These are phyloP conservation scores for Probosciger aterrimus DNA, from an alignment of 2,113 vertebrate species.

Conservation along the genomic window DNA sequence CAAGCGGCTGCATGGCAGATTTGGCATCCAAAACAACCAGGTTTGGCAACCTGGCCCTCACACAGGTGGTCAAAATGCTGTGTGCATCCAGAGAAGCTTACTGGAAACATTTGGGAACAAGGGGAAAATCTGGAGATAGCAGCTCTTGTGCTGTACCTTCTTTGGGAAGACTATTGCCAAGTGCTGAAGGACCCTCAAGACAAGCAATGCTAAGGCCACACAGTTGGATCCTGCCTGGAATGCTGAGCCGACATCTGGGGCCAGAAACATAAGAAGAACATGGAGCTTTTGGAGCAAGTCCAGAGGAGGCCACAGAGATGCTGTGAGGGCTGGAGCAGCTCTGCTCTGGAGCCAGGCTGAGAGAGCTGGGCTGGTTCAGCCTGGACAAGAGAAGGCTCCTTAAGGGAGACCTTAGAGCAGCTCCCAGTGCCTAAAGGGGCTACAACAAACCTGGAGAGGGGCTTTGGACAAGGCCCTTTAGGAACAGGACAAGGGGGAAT, in stretches of 20 bases:
- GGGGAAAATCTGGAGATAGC: background rate
- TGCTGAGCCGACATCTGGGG: background rate
- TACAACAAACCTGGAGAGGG: too few relatives aligned
- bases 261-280: background rate
- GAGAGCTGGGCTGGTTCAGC: too few relatives aligned
- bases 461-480: too few relatives aligned
- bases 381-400: too few relatives aligned
- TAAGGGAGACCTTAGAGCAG: too few relatives aligned
- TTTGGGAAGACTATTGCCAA: fast-evolving
- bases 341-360: background rate
- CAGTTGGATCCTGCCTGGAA: background rate
- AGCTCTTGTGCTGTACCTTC: background rate
- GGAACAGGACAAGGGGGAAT: too few relatives aligned
- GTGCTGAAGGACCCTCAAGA: background rate
- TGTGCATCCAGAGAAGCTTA: background rate
- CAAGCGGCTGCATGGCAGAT: background rate
- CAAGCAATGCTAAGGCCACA: background rate
- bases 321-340: background rate
- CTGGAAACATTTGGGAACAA: background rate
- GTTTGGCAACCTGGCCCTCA: background rate
- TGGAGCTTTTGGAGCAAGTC: background rate
- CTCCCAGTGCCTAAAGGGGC: too few relatives aligned
- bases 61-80: fast-evolving
- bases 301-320: background rate
- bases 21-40: fast-evolving